Conservation (phyloP, 2,113 vertebrate genomes). For the Sinocyclocheilus anshuiensis region DNA sequence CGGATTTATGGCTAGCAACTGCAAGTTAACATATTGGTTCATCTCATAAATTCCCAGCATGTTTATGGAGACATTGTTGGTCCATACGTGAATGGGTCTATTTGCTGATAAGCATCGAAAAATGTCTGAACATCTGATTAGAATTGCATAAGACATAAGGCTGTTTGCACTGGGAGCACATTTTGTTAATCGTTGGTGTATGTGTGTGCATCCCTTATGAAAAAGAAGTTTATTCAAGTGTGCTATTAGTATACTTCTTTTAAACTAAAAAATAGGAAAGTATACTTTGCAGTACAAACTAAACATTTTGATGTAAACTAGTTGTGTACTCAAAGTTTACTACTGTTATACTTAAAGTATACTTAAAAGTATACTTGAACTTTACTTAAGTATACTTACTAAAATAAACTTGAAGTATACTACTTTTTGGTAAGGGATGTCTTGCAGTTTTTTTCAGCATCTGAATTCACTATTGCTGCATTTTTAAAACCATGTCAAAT, state of each 20-base stretch:
- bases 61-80: conserved; percentile 28
- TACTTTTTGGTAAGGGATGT: too few species aligned
- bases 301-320: too few species aligned
- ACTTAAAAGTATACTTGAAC: too few species aligned
- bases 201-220: not conserved
- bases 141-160: not conserved
- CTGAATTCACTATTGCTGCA: not conserved
- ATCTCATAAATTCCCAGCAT: conserved; percentile 10
- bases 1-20: conserved; percentile 13
- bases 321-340: too few species aligned
- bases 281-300: too few species aligned
- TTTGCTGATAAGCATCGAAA: conserved; percentile 27
- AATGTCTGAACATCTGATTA: not conserved
- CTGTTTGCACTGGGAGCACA: not conserved
- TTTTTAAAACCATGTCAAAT: not conserved
- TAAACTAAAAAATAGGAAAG: too few species aligned
- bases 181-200: not conserved
- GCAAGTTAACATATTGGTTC: conserved; percentile 13
- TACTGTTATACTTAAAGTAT: too few species aligned
- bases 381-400: too few species aligned
- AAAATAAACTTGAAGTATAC: too few species aligned
- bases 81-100: not conserved
- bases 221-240: too few species aligned
- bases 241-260: too few species aligned
- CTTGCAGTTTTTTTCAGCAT: not conserved